Conservation (phyloP, 2,113 vertebrate species). For the Verasper variegatus region DNA sequence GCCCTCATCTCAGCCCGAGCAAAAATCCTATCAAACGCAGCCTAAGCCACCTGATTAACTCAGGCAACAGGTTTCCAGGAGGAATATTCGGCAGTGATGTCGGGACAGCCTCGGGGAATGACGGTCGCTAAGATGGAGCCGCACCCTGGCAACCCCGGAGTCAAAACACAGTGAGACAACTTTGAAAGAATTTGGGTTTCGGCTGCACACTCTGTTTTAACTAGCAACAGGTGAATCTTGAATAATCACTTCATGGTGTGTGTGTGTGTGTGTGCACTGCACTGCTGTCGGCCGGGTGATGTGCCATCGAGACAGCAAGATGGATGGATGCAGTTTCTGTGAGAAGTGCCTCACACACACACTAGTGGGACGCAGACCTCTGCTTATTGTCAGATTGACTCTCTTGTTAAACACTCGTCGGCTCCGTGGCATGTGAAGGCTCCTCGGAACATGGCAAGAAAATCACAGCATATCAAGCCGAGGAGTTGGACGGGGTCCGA, state of each 20-base stretch:
- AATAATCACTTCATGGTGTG: constrained; percentile 28
- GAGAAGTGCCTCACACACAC: not conserved
- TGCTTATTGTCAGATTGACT: constrained; percentile 8
- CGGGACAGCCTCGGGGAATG: constrained; percentile 25
- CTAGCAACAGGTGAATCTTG: constrained; percentile 57
- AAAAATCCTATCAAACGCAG: constrained; percentile 49
- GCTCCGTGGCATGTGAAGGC: constrained; percentile 11
- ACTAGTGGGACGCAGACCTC: not conserved
- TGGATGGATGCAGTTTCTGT: not conserved
- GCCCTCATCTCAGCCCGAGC: constrained; percentile 54
- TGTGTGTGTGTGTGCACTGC: not conserved
- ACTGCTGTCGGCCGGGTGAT: not conserved
- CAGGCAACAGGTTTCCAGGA: constrained; percentile 23
- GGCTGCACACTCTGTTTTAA: constrained; percentile 28
- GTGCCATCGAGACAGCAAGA: constrained; percentile 19
- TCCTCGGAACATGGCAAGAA: constrained; percentile 7
- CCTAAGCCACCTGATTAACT: constrained; percentile 54
- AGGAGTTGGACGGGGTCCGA: constrained; percentile 19
- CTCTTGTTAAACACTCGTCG: not conserved
- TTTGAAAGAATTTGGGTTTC: constrained; percentile 32
- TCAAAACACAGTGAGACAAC: constrained; percentile 59
- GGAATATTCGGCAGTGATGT: constrained; percentile 31
- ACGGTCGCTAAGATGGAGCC: constrained; percentile 33
- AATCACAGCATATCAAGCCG: constrained; percentile 10
- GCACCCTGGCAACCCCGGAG: constrained; percentile 60